Evolutionary conservation across 2,797 vertebrate genomes (phyloP).

Genomic region (Trachurus trachurus): DNA sequence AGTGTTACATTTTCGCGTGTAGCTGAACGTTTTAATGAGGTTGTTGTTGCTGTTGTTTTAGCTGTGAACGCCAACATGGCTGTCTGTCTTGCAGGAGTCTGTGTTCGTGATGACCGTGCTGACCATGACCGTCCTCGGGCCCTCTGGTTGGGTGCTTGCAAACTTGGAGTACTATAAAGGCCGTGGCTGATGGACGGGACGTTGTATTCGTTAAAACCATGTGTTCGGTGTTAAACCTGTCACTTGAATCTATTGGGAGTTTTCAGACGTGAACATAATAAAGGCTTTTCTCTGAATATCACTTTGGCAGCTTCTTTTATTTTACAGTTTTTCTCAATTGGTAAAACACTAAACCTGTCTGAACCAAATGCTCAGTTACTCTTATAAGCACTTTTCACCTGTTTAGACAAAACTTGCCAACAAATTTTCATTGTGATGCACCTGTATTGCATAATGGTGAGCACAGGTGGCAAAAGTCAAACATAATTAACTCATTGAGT

Average conservation of each 20-base stretch:
- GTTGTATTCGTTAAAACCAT: neutral
- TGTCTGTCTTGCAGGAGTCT: slow-evolving; percentile 51
- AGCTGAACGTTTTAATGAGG: neutral
- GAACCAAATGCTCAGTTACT: too few relatives aligned
- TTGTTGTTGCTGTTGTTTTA: fast-evolving
- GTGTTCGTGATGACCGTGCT: slow-evolving; percentile 55
- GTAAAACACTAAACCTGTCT: too few relatives aligned
- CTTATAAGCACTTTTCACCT: too few relatives aligned
- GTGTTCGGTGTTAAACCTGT: neutral
- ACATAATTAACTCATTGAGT: too few relatives aligned
- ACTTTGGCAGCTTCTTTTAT: neutral
- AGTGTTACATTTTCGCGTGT: neutral
- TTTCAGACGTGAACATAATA: slow-evolving; percentile 13
- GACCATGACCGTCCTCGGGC: slow-evolving; percentile 50
- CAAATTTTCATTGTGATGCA: too few relatives aligned
- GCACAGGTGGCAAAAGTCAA: too few relatives aligned
- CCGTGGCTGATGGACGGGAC: slow-evolving; percentile 19
- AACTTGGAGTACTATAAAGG: slow-evolving; percentile 55
- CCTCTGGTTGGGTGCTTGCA: slow-evolving; percentile 74
- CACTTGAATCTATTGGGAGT: neutral
- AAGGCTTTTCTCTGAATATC: neutral
- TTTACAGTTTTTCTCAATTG: too few relatives aligned
- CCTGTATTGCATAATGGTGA: too few relatives aligned
- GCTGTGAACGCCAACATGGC: neutral
- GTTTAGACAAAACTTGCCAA: too few relatives aligned